Evolutionary conservation across 2,113 vertebrate species (phyloP).

Genomic region (Microcebus lehilahytsara): DNA sequence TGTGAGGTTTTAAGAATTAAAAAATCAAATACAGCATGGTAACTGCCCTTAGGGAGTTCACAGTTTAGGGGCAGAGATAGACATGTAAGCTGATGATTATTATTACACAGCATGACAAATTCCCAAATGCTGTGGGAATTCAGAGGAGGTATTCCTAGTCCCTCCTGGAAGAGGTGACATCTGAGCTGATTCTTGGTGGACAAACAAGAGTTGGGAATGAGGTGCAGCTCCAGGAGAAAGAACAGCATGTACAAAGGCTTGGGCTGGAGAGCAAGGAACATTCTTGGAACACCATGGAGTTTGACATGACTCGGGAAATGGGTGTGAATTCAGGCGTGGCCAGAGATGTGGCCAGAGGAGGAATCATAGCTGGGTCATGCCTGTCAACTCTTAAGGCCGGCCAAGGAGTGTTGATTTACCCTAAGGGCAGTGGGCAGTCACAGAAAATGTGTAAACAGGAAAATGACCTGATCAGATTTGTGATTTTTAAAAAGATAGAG

Average conservation of each 20-base stretch:
- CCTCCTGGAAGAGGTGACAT: constrained; percentile 26
- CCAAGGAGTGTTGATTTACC: neutral
- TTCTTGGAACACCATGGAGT: constrained; percentile 20
- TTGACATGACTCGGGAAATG: neutral
- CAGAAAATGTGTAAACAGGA: neutral
- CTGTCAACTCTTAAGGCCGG: neutral
- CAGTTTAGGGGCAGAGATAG: neutral
- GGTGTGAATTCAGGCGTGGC: neutral
- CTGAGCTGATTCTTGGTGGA: neutral
- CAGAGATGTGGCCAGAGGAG: neutral
- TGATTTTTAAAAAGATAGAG: constrained; percentile 10
- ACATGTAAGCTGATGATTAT: neutral
- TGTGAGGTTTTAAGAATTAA: neutral
- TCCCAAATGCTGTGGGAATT: neutral
- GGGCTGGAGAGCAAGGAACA: neutral
- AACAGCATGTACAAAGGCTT: constrained; percentile 33
- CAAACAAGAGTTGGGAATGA: constrained; percentile 14
- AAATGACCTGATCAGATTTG: neutral
- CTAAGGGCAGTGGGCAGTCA: neutral
- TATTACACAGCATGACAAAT: neutral
- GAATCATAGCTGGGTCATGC: neutral
- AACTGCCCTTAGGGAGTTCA: neutral
- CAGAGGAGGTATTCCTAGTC: neutral
- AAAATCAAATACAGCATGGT: neutral
- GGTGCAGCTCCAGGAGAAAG: constrained; percentile 20